Base-by-base conservation (phyloP, 2,113 vertebrate species). In the Prionailurus viverrinus region DNA sequence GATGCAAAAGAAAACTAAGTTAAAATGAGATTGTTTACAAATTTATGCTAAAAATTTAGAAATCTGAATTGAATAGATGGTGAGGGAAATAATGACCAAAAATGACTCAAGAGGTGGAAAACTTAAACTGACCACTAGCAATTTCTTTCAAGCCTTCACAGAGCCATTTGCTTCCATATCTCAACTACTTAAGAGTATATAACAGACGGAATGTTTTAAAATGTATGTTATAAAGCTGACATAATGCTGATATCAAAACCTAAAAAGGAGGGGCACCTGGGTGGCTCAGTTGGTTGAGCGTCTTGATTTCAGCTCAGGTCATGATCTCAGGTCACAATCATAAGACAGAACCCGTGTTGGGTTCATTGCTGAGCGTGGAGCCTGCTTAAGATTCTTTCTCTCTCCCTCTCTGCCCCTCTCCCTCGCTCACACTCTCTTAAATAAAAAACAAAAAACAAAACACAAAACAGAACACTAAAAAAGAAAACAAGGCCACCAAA, bases 11-110 rank as follows among this genome's bases (percentile, higher is more conserved):
- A 23, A 89, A 71, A 5, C 0, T 84, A 63, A 95, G 87, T 82
- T 92, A 53, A 91, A 93, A 81, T 45, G 25, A 84, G 45, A 55
- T 65, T n/a, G 82, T 53, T 94, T 93, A 89, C 51, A 88, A 97
- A 71, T 71, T n/a, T n/a, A 21, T 58, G 36, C 11, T 91, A 81
- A 95, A 92, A 86, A 48, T 68, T 86, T 78, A 90, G 29, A 96
- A 71, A 85, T 58, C 9, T n/a, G n/a, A 96, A 39, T 41, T 65
- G 74, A 96, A 48, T 21, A 87, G 55, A 79, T 27, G 80, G 51
- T 85, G 68, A 91, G 36, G 16, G 69, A 96, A 94, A 83, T 18
- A 66, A 94, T 92, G 31, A 87, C 48, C 41, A 96, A 82, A 83
- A 95, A 55, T 82, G 21, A 63, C 9, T 91, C 31, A 74, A 78